These are phyloP conservation scores for Xanthostigma xanthostigma DNA, from an alignment of 2,888 invertebrate genomes.

Conservation along the genomic window DNA sequence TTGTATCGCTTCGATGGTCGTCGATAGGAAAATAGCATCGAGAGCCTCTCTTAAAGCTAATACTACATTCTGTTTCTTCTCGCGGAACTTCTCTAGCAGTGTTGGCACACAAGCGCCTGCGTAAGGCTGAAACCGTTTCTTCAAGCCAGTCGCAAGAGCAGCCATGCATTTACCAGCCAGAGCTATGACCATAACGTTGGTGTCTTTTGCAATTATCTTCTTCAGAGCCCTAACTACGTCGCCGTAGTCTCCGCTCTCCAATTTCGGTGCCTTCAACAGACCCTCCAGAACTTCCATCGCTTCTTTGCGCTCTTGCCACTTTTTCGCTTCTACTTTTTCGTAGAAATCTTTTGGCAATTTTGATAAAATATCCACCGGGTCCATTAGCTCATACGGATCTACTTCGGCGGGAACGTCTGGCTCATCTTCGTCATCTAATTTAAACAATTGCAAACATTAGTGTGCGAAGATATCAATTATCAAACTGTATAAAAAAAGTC, in stretches of 20 bases:
- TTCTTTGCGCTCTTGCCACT: conserved; percentile 94
- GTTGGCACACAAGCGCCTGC: conserved; percentile 60
- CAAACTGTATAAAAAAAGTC: background rate
- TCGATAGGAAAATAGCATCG: conserved; percentile 75
- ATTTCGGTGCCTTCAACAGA: conserved; percentile 63
- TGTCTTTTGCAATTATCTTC: conserved; percentile 72
- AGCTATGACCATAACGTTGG: conserved; percentile 86
- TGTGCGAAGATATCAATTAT: background rate
- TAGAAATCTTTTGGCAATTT: conserved; percentile 92
- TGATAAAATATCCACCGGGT: conserved; percentile 84
- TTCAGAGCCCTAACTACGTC: conserved; percentile 75
- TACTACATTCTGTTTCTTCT: conserved; percentile 88
- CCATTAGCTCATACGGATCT: conserved; percentile 82
- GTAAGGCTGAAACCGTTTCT: conserved; percentile 76
- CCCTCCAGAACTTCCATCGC: conserved; percentile 70
- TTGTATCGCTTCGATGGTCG: conserved; percentile 63
- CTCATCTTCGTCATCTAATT: conserved; percentile 43
- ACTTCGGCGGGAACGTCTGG: conserved; percentile 40
- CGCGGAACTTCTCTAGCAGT: conserved; percentile 91
- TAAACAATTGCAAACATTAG: conserved; percentile 16
- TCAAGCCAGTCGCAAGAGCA: conserved; percentile 69
- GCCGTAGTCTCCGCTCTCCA: conserved; percentile 87
- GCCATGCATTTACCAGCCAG: conserved; percentile 72
- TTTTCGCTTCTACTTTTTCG: conserved; percentile 86
- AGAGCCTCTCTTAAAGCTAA: conserved; percentile 73